Base-by-base conservation (phyloP, 2,888 invertebrate species). In the Chaitophorus viminalis region DNA sequence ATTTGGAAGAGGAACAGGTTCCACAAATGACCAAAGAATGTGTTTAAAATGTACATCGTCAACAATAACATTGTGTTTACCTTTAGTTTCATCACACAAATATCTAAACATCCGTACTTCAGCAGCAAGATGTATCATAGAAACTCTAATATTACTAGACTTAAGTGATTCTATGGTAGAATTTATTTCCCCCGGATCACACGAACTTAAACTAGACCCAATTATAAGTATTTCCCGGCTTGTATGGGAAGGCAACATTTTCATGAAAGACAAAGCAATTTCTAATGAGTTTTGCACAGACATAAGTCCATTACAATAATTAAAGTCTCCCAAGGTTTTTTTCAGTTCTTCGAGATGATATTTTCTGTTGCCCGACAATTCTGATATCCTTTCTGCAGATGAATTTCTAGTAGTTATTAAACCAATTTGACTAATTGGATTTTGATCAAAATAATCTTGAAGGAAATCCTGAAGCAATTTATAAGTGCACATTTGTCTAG, bases 381-480 rank as follows among this genome's bases (percentile, higher is more conserved):
- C 98, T 76, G 96, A 95, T 8, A 98, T 92, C 92, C 96, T 97
- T 91, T 99, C 99, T 1, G 98, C 98, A 90, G 98, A 93, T 92
- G 99, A 99, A 91, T 98, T 98, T 91, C 96, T 95, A 91, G 98
- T 95, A 18, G 95, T 93, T 89, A 99, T 95, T 68, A 99, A 93
- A 39, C 99, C 99, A 89, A 99, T 92, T 92, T 99, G 99, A 91
- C 99, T 98, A 85, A 99, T 96, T 18, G 99, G 99, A 92, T 99
- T 99, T 92, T 99, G 98, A 92, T 99, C 99, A 92, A 99, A 99
- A 91, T 97, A 99, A 91, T 99, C 98, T 90, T 98, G 97, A 89
- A 99, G 94, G 92, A 99, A 99, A 89, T 95, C 94, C 92, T 98
- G 97, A 89, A 99, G 91, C 25, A 98, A 92, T 93, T 98, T 98